These are phyloP conservation scores for Balearica regulorum DNA, from an alignment of 2,797 vertebrate species.

Conservation along the genomic window DNA sequence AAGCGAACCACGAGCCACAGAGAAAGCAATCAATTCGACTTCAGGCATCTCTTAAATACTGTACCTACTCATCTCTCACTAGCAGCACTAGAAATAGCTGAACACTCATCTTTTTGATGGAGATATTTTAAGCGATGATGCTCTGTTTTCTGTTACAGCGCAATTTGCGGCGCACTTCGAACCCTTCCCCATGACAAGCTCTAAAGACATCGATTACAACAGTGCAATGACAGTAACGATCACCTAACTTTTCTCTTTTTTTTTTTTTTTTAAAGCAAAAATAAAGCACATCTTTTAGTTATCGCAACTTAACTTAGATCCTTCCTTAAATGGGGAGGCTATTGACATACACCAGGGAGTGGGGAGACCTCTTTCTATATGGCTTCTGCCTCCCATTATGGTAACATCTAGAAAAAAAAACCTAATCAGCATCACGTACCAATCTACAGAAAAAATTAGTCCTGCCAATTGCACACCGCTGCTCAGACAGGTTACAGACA, in stretches of 20 bases:
- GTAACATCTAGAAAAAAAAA: background rate
- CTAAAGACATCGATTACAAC: background rate
- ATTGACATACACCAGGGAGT: background rate
- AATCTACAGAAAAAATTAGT: background rate
- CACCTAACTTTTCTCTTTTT: background rate
- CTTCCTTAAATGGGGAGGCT: background rate
- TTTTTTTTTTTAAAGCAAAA: background rate
- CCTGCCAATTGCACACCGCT: background rate
- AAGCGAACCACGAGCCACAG: background rate
- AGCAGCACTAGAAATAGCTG: slow-evolving; percentile 32
- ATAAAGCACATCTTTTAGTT: background rate
- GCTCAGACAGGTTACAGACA: background rate
- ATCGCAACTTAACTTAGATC: background rate
- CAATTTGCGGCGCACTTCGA: slow-evolving; percentile 3
- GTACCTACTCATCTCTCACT: slow-evolving; percentile 16
- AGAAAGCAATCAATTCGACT: background rate
- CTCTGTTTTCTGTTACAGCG: slow-evolving; percentile 8
- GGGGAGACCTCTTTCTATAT: background rate
- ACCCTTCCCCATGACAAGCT: background rate
- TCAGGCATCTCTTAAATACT: slow-evolving; percentile 40
- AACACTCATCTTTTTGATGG: slow-evolving; percentile 37
- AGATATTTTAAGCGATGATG: slow-evolving; percentile 36
- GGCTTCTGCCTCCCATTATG: background rate
- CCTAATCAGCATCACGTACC: background rate
- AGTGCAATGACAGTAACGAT: background rate